A percentile compares a stretch with the other conserved stretches of the same genome.
phyloP scores from a whole-genome alignment of 2,113 vertebrate species.

The Mandrillus leucophaeus region DNA sequence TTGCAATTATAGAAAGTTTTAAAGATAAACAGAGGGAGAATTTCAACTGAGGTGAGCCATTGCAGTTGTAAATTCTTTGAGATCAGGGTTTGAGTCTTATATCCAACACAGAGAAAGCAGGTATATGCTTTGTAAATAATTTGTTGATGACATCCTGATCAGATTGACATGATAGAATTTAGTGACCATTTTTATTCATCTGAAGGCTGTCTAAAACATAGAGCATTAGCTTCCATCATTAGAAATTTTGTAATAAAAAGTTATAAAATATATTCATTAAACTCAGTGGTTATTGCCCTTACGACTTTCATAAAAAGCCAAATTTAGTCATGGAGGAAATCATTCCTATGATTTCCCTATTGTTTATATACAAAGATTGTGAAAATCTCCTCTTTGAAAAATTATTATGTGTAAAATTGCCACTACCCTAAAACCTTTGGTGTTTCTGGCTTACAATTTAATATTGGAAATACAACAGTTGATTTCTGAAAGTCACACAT shows the following conservation, averaged over 20 bases:
- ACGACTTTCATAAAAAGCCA: not conserved
- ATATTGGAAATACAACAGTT: conserved; percentile 56
- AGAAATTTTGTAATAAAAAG: not conserved
- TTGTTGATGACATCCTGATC: not conserved
- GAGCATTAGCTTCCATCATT: not conserved
- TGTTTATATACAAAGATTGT: not conserved
- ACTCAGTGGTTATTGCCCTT: not conserved
- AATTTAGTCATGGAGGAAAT: not conserved
- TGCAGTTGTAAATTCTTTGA: not conserved
- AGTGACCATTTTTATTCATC: not conserved
- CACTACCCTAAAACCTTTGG: not conserved
- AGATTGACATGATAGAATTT: not conserved
- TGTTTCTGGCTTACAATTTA: conserved; percentile 12
- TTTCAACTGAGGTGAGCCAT: not conserved
- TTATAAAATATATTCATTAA: not conserved
- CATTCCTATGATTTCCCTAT: not conserved
- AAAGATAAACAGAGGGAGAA: not conserved
- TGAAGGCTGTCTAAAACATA: not conserved
- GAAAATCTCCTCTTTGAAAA: not conserved
- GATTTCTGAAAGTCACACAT: conserved; percentile 82
- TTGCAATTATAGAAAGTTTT: not conserved
- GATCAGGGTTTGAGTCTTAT: not conserved
- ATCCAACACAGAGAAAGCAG: not conserved
- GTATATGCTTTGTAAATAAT: not conserved
- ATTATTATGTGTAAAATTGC: not conserved